Evolutionary conservation across 1,140 invertebrate genomes (phyloP).

Genomic region (Brachionus plicatilis): DNA sequence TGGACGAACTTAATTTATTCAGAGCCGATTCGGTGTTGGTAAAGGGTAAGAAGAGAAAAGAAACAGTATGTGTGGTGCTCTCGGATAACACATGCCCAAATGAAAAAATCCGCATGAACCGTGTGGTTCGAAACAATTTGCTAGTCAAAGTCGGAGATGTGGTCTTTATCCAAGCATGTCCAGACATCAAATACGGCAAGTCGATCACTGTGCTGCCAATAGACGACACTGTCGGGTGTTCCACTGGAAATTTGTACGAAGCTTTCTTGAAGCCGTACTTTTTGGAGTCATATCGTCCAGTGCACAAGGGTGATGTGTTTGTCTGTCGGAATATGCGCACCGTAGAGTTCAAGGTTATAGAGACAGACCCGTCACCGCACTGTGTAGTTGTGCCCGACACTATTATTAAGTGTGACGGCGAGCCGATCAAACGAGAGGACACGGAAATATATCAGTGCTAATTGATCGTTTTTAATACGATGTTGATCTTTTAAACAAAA

Average conservation of each 20-base stretch:
- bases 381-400: conserved; percentile 99
- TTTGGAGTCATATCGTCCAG: conserved; percentile 93
- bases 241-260: conserved; percentile 94
- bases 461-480: too few species aligned
- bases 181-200: conserved; percentile 96
- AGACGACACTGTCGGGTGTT: conserved; percentile 95
- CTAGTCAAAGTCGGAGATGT: conserved; percentile 92
- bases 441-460: too few species aligned
- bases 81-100: conserved; percentile 90
- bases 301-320: conserved; percentile 96
- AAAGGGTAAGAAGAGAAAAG: conserved; percentile 93
- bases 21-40: conserved; percentile 91
- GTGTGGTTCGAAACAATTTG: conserved; percentile 92
- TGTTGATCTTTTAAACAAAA: too few species aligned
- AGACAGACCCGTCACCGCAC: conserved; percentile 93
- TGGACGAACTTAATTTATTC: conserved; percentile 97
- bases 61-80: conserved; percentile 96
- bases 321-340: conserved; percentile 95
- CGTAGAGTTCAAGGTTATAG: conserved; percentile 94
- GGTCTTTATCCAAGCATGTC: conserved; percentile 72
- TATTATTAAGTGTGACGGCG: conserved; percentile 96
- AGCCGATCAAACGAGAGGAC: conserved; percentile 97
- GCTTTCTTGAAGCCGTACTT: conserved; percentile 99
- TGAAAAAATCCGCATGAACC: conserved; percentile 98
- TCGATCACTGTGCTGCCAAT: conserved; percentile 95